A percentile compares a stretch with the other conserved stretches of the same genome.
These are phyloP conservation scores for Rhinichthys klamathensis DNA, from an alignment of 2,113 vertebrate species.

Conservation along the genomic window DNA sequence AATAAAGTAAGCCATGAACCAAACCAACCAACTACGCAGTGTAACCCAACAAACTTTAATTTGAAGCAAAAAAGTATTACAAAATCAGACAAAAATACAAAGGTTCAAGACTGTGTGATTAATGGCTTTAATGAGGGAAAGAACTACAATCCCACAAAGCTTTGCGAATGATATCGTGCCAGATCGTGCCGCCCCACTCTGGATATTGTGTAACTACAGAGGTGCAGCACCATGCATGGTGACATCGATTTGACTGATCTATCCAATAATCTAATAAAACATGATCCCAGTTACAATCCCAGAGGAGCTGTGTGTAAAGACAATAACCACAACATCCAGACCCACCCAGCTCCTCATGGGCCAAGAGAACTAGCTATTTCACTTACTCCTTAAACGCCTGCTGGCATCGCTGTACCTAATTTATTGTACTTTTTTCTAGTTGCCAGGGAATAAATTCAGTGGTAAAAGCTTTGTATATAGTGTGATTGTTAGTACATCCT, in stretches of 20 bases:
- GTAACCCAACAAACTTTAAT: background rate
- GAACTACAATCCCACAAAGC: background rate
- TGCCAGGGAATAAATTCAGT: background rate
- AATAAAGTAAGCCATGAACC: background rate
- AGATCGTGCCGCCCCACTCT: background rate
- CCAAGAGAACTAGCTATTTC: background rate
- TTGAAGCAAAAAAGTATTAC: background rate
- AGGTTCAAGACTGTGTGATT: too few relatives aligned
- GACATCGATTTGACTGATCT: slow-evolving; percentile 27
- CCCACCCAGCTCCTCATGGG: background rate
- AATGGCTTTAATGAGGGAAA: background rate
- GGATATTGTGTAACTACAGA: slow-evolving; percentile 50
- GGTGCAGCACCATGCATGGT: slow-evolving; percentile 37
- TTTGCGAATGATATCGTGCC: background rate
- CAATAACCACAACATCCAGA: slow-evolving; percentile 1
- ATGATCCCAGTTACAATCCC: slow-evolving; percentile 16
- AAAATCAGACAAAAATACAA: background rate
- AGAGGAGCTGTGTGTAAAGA: slow-evolving; percentile 33
- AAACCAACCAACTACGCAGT: background rate
- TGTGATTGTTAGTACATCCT: background rate
- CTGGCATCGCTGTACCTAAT: slow-evolving; percentile 18
- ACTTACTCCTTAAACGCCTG: background rate
- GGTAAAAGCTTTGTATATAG: background rate
- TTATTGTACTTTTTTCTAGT: slow-evolving; percentile 1
- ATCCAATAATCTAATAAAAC: slow-evolving; percentile 38